These are phyloP conservation scores for Mythimna lalbum DNA, from an alignment of 2,888 invertebrate genomes.

Conservation along the genomic window DNA sequence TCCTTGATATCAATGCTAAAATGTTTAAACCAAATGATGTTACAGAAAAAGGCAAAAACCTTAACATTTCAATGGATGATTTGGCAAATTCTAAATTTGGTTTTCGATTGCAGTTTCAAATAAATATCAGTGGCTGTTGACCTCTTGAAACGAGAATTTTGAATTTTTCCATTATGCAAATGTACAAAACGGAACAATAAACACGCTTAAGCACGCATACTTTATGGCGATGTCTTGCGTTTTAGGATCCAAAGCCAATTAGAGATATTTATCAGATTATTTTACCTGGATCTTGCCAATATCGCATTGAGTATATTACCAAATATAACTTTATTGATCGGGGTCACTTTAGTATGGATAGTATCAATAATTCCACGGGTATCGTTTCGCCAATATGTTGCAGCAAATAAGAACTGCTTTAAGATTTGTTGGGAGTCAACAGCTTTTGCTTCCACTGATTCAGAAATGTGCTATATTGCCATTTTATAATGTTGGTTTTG, in stretches of 20 bases:
- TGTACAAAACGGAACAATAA: constrained; percentile 26
- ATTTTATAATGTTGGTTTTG: constrained; percentile 15
- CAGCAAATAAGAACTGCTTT: constrained; percentile 4
- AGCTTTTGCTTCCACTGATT: constrained; percentile 5
- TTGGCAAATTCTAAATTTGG: constrained; percentile 8
- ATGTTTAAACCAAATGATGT: neutral
- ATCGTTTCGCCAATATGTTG: neutral
- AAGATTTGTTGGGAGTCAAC: neutral
- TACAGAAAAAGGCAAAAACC: neutral
- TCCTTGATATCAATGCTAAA: neutral
- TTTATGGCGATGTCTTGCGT: constrained; percentile 31
- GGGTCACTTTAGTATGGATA: neutral
- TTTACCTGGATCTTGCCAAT: neutral
- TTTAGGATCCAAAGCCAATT: constrained; percentile 17
- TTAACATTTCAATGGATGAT: neutral
- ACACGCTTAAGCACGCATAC: constrained; percentile 13
- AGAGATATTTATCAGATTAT: constrained; percentile 7
- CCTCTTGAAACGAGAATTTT: constrained; percentile 44
- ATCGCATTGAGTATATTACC: neutral
- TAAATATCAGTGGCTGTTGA: constrained; percentile 40
- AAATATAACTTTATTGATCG: constrained; percentile 1
- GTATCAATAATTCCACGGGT: neutral
- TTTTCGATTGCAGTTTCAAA: constrained; percentile 10
- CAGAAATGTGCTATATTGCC: neutral
- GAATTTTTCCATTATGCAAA: constrained; percentile 44